Conservation (phyloP, 2,113 vertebrate genomes). For the Vidua macroura region DNA sequence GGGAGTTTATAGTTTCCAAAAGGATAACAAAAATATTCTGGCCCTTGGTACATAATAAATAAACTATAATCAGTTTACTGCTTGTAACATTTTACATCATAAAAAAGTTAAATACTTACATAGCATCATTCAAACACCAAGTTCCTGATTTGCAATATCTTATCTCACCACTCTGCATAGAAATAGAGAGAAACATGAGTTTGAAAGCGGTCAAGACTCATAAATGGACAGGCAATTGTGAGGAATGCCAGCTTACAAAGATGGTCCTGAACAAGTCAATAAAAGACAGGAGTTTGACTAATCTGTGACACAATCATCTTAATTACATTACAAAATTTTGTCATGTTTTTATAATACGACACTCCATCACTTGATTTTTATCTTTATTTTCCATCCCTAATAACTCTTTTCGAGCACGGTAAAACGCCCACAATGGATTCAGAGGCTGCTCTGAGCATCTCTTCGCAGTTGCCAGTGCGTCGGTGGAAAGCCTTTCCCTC, state of each 20-base stretch:
- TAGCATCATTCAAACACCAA: not conserved
- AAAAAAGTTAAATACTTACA: not conserved
- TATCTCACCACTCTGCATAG: not conserved
- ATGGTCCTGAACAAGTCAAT: not conserved
- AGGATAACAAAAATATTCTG: not conserved
- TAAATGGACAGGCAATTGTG: not conserved
- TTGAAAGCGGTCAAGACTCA: not conserved
- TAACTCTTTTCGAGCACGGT: rapidly evolving
- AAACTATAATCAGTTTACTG: not conserved
- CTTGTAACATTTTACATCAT: not conserved
- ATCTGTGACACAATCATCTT: not conserved
- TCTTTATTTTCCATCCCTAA: not conserved
- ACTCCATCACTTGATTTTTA: not conserved
- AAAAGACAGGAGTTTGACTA: not conserved
- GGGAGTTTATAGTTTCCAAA: not conserved
- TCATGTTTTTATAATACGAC: not conserved
- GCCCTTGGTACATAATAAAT: not conserved
- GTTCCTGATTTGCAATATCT: not conserved
- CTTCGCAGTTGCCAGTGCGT: rapidly evolving
- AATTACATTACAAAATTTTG: not conserved
- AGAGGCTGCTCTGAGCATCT: rapidly evolving
- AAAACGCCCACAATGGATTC: rapidly evolving
- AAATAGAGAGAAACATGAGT: not conserved
- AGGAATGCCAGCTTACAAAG: not conserved
- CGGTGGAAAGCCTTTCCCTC: rapidly evolving